phyloP scores from a whole-genome alignment of 2,888 invertebrate species.

The Chrysina gloriosa region DNA sequence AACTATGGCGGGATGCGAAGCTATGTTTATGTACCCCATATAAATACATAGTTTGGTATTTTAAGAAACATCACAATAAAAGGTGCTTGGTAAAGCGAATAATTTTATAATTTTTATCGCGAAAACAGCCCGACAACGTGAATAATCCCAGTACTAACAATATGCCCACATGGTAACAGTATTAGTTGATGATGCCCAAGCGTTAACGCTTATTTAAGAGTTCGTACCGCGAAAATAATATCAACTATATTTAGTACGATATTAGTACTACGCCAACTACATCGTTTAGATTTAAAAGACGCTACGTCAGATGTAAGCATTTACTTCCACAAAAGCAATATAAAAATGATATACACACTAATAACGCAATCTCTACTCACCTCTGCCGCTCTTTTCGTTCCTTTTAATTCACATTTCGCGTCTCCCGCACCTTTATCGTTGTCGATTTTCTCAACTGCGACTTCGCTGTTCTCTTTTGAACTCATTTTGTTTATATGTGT shows the following conservation, averaged over 20 bases:
- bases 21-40: conserved; percentile 42
- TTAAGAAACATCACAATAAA: conserved; percentile 18
- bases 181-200: conserved; percentile 25
- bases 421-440: conserved; percentile 79
- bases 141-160: conserved; percentile 23
- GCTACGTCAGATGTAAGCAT: conserved; percentile 39
- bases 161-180: conserved; percentile 45
- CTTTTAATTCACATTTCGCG: conserved; percentile 85
- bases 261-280: conserved; percentile 11
- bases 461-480: conserved; percentile 88
- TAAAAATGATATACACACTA: conserved; percentile 43
- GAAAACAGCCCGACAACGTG: neutral
- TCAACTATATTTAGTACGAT: neutral
- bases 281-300: conserved; percentile 27
- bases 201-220: conserved; percentile 18
- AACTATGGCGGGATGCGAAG: conserved; percentile 46
- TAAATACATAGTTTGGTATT: conserved; percentile 18
- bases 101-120: neutral
- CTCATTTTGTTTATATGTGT: conserved; percentile 73
- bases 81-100: neutral
- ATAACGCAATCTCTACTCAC: conserved; percentile 69
- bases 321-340: conserved; percentile 41
- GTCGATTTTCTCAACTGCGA: conserved; percentile 86
- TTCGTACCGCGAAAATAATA: neutral
- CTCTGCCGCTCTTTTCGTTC: conserved; percentile 89